Percentiles rank a stretch among this genome's conserved stretches.
Evolutionary conservation across 2,113 vertebrate genomes (phyloP).

Genomic region (Rhadina sibilatrix): DNA sequence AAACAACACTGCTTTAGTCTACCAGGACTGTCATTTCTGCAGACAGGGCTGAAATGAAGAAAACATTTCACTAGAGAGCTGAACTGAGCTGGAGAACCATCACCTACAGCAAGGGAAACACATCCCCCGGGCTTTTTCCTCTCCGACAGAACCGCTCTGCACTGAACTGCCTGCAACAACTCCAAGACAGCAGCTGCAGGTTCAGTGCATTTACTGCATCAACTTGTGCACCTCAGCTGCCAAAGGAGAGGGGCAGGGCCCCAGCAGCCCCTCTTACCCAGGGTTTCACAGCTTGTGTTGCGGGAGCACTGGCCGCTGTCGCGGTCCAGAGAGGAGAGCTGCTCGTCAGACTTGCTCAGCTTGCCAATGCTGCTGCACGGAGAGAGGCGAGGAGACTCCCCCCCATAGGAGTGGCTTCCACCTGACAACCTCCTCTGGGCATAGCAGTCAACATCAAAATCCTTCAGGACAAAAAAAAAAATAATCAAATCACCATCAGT

Average conservation of each 20-base stretch:
- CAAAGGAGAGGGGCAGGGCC: fast-evolving
- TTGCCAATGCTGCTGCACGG: constrained; percentile 96
- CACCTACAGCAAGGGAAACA: background rate
- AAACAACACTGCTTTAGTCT: background rate
- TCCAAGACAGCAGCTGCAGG: background rate
- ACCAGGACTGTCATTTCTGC: background rate
- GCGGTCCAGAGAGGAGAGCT: constrained; percentile 93
- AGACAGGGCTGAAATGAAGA: constrained; percentile 11
- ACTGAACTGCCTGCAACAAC: background rate
- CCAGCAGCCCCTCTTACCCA: constrained; percentile 76
- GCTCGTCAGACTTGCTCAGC: constrained; percentile 95
- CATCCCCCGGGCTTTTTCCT: background rate
- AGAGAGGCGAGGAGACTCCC: constrained; percentile 92
- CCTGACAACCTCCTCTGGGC: constrained; percentile 92
- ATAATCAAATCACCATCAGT: background rate
- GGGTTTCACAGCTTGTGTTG: constrained; percentile 98
- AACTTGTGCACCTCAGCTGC: background rate
- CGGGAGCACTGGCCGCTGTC: constrained; percentile 97
- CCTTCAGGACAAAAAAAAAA: constrained; percentile 66
- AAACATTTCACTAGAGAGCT: background rate
- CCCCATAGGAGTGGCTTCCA: constrained; percentile 93
- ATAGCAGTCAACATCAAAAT: constrained; percentile 89
- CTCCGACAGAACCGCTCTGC: background rate
- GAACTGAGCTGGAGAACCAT: background rate
- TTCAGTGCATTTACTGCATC: background rate